Percentiles rank a stretch among this genome's conserved stretches.
These are phyloP conservation scores for Coranthus polyacanthus DNA, from an alignment of 2,797 vertebrate species.

Conservation along the genomic window DNA sequence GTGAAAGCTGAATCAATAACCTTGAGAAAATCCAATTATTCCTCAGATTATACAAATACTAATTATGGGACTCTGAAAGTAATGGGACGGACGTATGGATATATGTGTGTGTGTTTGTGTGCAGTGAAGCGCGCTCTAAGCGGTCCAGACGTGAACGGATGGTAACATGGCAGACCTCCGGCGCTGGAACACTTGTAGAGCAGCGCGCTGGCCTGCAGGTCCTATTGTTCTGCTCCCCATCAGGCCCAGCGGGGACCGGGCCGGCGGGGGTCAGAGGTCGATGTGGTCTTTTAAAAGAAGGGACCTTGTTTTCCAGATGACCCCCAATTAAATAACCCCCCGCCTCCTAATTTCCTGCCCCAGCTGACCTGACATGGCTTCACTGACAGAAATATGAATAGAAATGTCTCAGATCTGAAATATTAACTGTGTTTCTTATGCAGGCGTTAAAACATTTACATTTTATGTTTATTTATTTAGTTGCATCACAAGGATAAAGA, in stretches of 20 bases:
- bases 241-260: slow-evolving; percentile 58
- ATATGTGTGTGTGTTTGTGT: slow-evolving; percentile 45
- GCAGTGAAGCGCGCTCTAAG: slow-evolving; percentile 61
- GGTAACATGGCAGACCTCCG: slow-evolving; percentile 61
- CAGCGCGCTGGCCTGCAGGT: slow-evolving; percentile 61
- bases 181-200: slow-evolving; percentile 74
- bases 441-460: neutral
- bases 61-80: slow-evolving; percentile 24
- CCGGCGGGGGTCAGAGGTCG: slow-evolving; percentile 70
- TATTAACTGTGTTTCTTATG: no score
- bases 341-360: neutral
- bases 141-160: slow-evolving; percentile 68
- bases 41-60: slow-evolving; percentile 27
- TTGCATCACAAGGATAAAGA: no score
- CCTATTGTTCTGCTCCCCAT: slow-evolving; percentile 70
- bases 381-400: neutral
- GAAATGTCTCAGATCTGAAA: neutral
- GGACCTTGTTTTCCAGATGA: slow-evolving; percentile 79
- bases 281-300: slow-evolving; percentile 51
- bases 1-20: slow-evolving; percentile 50
- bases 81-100: slow-evolving; percentile 22
- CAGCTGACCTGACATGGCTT: slow-evolving; percentile 21
- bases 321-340: slow-evolving; percentile 53
- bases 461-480: no score
- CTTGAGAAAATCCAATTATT: slow-evolving; percentile 43